phyloP scores from a whole-genome alignment of 2,888 invertebrate genomes.

The Linyphia triangularis region DNA sequence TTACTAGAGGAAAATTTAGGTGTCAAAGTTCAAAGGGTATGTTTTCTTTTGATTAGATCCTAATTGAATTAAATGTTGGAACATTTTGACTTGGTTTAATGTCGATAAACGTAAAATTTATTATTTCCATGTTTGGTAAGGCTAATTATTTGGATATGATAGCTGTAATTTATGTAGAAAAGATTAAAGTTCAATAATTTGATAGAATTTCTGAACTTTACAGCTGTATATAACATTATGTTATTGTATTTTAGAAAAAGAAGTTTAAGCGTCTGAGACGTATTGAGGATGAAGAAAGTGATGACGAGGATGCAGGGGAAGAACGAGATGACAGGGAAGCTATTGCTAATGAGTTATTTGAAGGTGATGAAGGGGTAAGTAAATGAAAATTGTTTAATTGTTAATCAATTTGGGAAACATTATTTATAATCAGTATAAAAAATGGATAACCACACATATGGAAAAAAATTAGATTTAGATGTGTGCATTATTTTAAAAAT shows the following conservation, averaged over 20 bases:
- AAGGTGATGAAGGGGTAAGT: conserved; percentile 89
- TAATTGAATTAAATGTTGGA: too few species aligned
- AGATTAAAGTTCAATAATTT: neutral
- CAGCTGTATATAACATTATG: conserved; percentile 27
- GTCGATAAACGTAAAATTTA: too few species aligned
- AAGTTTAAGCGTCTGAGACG: conserved; percentile 89
- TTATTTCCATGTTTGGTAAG: neutral
- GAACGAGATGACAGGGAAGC: conserved; percentile 88
- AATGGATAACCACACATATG: too few species aligned
- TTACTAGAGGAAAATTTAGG: conserved; percentile 98
- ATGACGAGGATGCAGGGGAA: conserved; percentile 78
- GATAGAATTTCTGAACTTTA: neutral
- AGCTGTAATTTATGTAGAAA: too few species aligned
- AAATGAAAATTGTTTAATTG: too few species aligned
- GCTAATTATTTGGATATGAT: neutral
- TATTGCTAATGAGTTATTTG: conserved; percentile 93
- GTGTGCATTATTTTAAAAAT: too few species aligned
- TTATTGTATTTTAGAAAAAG: conserved; percentile 82
- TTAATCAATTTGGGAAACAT: too few species aligned
- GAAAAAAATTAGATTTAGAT: too few species aligned
- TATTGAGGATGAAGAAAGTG: conserved; percentile 89
- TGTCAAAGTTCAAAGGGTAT: conserved; percentile 92
- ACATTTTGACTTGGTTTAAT: too few species aligned
- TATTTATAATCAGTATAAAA: too few species aligned
- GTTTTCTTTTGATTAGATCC: too few species aligned